phyloP scores from a whole-genome alignment of 1,140 invertebrate genomes.

The Phocides pigmalion region DNA sequence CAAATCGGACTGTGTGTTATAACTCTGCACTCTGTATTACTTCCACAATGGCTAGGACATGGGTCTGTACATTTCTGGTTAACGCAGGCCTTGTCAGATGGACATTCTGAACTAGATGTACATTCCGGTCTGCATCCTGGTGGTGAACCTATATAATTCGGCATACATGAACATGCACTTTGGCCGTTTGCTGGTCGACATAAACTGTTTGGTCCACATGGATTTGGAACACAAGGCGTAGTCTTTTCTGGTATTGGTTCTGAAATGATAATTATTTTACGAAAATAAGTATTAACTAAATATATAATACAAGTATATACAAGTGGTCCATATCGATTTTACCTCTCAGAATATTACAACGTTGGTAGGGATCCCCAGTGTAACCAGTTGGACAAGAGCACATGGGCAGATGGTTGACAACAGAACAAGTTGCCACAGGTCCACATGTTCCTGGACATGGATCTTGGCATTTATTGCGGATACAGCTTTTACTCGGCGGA shows the following conservation, averaged over 20 bases:
- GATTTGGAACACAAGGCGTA: slow-evolving; percentile 86
- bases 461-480: slow-evolving; percentile 88
- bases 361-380: slow-evolving; percentile 86
- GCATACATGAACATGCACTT: slow-evolving; percentile 89
- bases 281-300: too few species aligned
- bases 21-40: slow-evolving; percentile 90
- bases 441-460: slow-evolving; percentile 90
- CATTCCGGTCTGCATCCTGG: slow-evolving; percentile 90
- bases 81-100: slow-evolving; percentile 86
- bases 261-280: slow-evolving; percentile 37
- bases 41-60: slow-evolving; percentile 89
- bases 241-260: slow-evolving; percentile 59
- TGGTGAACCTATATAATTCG: slow-evolving; percentile 89
- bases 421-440: slow-evolving; percentile 88
- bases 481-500: slow-evolving; percentile 87
- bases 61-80: slow-evolving; percentile 88
- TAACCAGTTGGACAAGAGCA: slow-evolving; percentile 89
- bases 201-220: slow-evolving; percentile 90
- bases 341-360: slow-evolving; percentile 78
- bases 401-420: slow-evolving; percentile 88
- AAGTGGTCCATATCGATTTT: too few species aligned
- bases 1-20: slow-evolving; percentile 88
- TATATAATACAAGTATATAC: too few species aligned
- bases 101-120: slow-evolving; percentile 88
- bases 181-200: slow-evolving; percentile 87